These are phyloP conservation scores for Anoplius nigerrimus DNA, from an alignment of 2,888 invertebrate species.

Conservation along the genomic window DNA sequence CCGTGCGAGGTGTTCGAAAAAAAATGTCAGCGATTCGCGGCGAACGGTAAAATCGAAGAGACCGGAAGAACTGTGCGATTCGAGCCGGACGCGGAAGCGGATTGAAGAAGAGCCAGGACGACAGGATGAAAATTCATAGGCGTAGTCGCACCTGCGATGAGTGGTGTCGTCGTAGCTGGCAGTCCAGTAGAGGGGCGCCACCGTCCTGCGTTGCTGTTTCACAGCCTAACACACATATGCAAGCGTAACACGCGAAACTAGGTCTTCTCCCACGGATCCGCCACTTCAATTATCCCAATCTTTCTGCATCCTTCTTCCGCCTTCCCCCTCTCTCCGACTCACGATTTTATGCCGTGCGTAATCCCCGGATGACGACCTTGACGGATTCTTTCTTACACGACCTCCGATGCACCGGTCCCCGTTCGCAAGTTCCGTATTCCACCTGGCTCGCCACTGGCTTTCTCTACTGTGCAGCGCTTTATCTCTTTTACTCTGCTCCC, in stretches of 20 bases:
- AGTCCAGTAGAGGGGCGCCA: conserved; percentile 73
- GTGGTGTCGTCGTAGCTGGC: conserved; percentile 68
- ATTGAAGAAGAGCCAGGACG: conserved; percentile 21
- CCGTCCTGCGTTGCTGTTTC: conserved; percentile 67
- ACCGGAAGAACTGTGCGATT: background rate
- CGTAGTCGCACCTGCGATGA: conserved; percentile 68
- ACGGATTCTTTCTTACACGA: too few species aligned
- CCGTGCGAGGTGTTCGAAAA: background rate
- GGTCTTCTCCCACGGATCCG: conserved; percentile 34
- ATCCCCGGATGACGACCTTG: too few species aligned
- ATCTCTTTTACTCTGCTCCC: background rate
- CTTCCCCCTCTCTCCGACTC: conserved; percentile 4
- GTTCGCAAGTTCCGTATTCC: background rate
- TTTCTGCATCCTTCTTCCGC: conserved; percentile 31
- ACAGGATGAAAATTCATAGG: conserved; percentile 10
- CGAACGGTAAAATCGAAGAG: background rate
- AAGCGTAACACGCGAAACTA: conserved; percentile 32
- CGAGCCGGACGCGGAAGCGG: background rate
- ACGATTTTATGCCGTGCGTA: background rate
- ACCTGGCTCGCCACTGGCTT: background rate
- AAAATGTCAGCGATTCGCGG: background rate
- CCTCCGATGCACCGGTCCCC: background rate
- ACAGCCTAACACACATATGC: conserved; percentile 62
- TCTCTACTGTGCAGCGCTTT: background rate
- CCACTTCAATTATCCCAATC: conserved; percentile 32